Evolutionary conservation across 2,113 vertebrate species (phyloP).

Genomic region (Actenoides hombroni): DNA sequence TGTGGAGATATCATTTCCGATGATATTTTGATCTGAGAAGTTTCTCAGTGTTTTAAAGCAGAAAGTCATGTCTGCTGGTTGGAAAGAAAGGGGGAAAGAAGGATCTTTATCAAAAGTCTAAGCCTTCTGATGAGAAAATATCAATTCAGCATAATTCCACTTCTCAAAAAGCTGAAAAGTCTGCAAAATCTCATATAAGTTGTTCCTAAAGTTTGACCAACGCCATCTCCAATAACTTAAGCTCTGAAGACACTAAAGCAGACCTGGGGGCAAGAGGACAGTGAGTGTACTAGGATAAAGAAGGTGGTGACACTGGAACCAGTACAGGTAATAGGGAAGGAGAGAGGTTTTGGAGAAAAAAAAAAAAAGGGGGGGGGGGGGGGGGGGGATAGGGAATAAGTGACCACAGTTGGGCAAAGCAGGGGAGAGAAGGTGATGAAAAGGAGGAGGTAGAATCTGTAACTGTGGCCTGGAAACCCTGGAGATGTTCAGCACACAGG

Average conservation of each 20-base stretch:
- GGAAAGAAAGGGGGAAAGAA: not conserved
- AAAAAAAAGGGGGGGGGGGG: not conserved
- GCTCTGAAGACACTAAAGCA: not conserved
- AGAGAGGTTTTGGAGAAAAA: not conserved
- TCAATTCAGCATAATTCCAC: not conserved
- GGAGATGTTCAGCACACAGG: not conserved
- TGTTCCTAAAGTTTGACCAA: not conserved
- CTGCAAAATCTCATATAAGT: not conserved
- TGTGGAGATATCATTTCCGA: not conserved
- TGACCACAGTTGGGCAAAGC: not conserved
- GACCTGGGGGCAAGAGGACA: not conserved
- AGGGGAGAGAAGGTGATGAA: not conserved
- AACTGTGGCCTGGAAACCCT: not conserved
- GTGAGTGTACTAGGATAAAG: not conserved
- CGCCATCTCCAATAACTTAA: not conserved
- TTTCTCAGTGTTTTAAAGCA: not conserved
- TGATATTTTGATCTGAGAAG: not conserved
- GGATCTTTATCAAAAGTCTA: not conserved
- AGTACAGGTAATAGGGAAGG: not conserved
- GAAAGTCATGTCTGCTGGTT: not conserved
- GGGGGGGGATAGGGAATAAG: not conserved
- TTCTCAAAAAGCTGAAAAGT: not conserved
- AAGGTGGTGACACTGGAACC: not conserved
- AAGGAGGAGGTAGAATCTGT: not conserved
- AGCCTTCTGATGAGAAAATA: not conserved